Evolutionary conservation across 2,888 invertebrate species (phyloP), one percentile per base, ranked within the genome.

Genomic region (Aproaerema taeniolella): DNA sequence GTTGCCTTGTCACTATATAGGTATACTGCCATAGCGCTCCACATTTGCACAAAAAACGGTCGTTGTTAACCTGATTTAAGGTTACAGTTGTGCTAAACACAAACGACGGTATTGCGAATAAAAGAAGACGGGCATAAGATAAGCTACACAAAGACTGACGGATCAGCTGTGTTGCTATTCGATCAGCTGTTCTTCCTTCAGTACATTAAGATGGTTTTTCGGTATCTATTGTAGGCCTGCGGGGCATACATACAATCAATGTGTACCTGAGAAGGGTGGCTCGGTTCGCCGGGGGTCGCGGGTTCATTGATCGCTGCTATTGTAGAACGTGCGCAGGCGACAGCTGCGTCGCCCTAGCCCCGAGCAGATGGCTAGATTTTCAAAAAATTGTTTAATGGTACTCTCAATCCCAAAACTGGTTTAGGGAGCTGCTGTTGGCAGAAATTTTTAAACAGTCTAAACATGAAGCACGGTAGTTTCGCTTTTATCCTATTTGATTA

Each of bases 301-400:
- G 66, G 85, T 82, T 86, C 85, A 83, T 77, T 79, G 85, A 68
- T 81, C 85, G 80, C 60, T 50, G 55, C 65, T 62, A 77, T 80
- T 81, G 82, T 80, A 48, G 52, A 61, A 32, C 48, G 56, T 71
- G 75, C 83, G 82, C 82, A 81, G 78, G 82, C 83, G 78, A 61
- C 82, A 85, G 85, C 85, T 85, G 85, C 68, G 56, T 50, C 55
- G 59, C 50, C 60, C 69, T 65, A 70, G 68, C 66, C 66, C 54
- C 46, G 55, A 53, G 75, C 80, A 81, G 80, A 79, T 82, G 82
- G 73, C 66, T 39, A 61, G 55, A 53, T 62, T 59, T 58, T 45
- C 34, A 28, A 39, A 36, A 39, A 36, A 26, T 35, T 14, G 24
- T 35, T 38, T 31, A 25, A 31, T 31, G 14, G 12, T 30, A 24